Conservation (phyloP, 2,797 vertebrate species). For the Sphaeramia orbicularis region DNA sequence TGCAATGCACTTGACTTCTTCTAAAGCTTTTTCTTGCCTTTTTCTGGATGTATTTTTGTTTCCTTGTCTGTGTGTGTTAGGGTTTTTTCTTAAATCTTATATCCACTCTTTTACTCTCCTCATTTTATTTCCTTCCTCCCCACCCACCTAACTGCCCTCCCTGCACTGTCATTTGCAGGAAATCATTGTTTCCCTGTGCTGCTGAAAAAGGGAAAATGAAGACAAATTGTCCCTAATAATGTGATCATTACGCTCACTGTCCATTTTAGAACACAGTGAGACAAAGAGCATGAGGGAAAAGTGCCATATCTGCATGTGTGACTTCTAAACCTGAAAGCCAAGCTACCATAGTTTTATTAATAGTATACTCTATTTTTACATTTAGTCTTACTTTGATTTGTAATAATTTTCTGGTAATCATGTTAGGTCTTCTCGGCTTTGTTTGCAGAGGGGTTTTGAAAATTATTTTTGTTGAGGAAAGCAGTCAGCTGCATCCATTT, state of each 20-base stretch:
- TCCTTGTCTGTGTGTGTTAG: not conserved
- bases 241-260: conserved; percentile 45
- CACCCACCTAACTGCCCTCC: conserved; percentile 36
- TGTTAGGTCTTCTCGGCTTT: conserved; percentile 12
- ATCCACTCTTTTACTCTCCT: not conserved
- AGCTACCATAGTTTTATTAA: not conserved
- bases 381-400: conserved; percentile 13
- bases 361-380: conserved; percentile 8
- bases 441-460: conserved; percentile 42
- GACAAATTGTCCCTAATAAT: conserved; percentile 64
- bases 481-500: conserved; percentile 74
- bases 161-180: conserved; percentile 45
- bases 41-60: not conserved
- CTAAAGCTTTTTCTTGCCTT: not conserved
- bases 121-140: not conserved
- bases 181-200: conserved; percentile 40
- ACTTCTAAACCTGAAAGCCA: conserved; percentile 12
- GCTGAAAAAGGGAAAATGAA: conserved; percentile 61
- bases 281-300: conserved; percentile 6
- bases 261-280: conserved; percentile 44
- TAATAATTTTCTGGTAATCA: conserved; percentile 44
- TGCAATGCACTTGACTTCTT: not conserved
- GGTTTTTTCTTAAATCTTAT: conserved; percentile 1
- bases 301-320: conserved; percentile 14
- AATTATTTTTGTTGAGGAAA: conserved; percentile 62